Base-by-base conservation (phyloP, 2,797 vertebrate genomes). In the Manis crassicaudata region DNA sequence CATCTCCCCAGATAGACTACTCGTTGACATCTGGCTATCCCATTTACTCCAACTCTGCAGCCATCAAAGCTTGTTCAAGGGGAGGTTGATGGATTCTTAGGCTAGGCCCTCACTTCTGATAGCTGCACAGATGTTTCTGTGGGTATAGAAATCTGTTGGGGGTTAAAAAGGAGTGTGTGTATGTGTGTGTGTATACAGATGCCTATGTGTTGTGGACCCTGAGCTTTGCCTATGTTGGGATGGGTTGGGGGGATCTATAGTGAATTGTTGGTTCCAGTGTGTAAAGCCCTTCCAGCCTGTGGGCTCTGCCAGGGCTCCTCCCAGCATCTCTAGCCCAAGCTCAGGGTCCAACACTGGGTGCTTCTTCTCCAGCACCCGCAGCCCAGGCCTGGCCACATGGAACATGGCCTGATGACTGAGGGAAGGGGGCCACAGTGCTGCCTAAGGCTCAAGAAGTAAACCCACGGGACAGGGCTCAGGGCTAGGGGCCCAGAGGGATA, bases 401-500 rank as follows among this genome's bases (percentile, higher is more conserved):
- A 88, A 80, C 54, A 63, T 50, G 21, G 27, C n/a, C 63, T 80
- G 50, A 40, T n/a, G 63, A 62, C 50, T 21, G 52, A 88, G 76
- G 73, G 14, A 75, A 80, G 68, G 54, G 84, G 73, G 35, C 60
- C 58, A 60, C 27, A 14, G 58, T 21, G 72, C 76, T 92, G 83
- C 67, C 84, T 77, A 76, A 82, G 54, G 80, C 58, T 90, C 50
- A 65, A 81, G 77, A 86, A 82, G 90, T 82, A 92, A 80, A 77
- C 65, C 62, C 52, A 6, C 52, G 76, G 77, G 82, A 92, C 80
- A 86, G 70, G 85, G 81, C 90, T 94, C 67, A 75, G 88, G 46
- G 60, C 40, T 73, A 94, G 94, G 96, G 96, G 95, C 96, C 94
- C 89, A 94, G 84, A 84, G 86, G 86, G 77, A 90, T 89, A 83